Base-by-base conservation (phyloP, 2,888 invertebrate species). In the Pyrochroa serraticornis region DNA sequence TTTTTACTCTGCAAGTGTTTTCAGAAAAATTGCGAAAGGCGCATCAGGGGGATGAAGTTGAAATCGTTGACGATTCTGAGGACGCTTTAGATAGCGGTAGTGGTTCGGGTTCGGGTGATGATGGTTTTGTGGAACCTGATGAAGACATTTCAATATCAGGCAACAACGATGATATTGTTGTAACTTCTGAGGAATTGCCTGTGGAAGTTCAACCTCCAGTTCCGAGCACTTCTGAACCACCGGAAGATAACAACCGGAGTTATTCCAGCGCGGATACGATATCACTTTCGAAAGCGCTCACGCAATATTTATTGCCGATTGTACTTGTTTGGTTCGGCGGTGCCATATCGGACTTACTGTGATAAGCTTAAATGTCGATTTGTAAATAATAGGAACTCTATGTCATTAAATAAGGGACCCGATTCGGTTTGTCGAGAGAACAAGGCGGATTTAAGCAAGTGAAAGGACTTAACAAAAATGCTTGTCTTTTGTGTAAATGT, bases 1-100 rank as follows among this genome's bases (percentile, higher is more conserved):
- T 90, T 34, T 89, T 88, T 70, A 84, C 88, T 49, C 82, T 97
- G 44, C 87, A 89, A 69, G 86, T 88, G 33, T 89, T 94, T 66
- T 90, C 91, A 31, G 90, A 86, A 64, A 88, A 92, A 71, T 82
- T 97, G 60, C 87, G 90, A 72, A 91, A 90, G 74, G 97, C 97
- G 0, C 93, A 90, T 80, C 93, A 93, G 73, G 97, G 96, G 0
- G 85, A 90, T 66, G 95, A 96, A 74, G 95, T 96, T 32, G 92
- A 93, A 71, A 64, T 77, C 39, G 68, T 74, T 13, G 77, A 78
- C 59, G 77, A 77, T 55, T 72, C 74, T 0, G 78, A 77, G 54
- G 77, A 77, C 41, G 53, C 65, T 3, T 63, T 75, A 12, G 59
- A 59, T n/a, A 70, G 65, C 36, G 76, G 83, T 30, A 75, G 75